Evolutionary conservation across 1,140 invertebrate species (phyloP), one percentile per base, ranked within the genome.

Genomic region (Leptoteleia sp.): DNA sequence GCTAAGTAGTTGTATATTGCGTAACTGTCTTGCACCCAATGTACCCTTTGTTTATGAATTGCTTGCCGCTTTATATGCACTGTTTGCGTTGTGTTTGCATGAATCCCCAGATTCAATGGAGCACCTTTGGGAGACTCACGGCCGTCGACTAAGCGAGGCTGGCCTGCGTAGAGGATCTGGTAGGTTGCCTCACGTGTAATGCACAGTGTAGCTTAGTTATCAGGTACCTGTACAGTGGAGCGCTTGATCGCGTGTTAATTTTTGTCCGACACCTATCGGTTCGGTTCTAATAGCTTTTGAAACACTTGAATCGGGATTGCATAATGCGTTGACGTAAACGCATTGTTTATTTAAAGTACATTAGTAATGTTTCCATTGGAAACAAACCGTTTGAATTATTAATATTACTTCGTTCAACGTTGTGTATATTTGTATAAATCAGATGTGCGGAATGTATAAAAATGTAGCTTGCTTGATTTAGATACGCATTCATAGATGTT

Each of bases 81-180:
- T 83, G 83, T 87, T 82, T 84, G 83, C 82, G 25, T 89, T 85
- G 83, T 85, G 72, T 82, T 71, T 90, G 89, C 91, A 93, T 92
- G 92, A 81, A 90, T 88, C 84, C 89, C 88, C 91, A 87, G 92
- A 91, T 55, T 92, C 92, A 70, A 93, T 93, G 92, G 93, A 94
- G 86, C 91, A 91, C 77, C 90, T 93, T 50, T 93, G 92, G 92
- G 93, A 93, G 85, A 91, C 90, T 84, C 91, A 93, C 73, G 91
- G 91, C 50, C 91, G 92, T 76, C 91, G 92, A 82, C 90, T 93
- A 81, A 93, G 92, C 88, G 93, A 94, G 87, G 92, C 93, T 76
- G 93, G 92, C 78, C 89, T 93, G 45, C 91, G 92, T 81, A 90
- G 93, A 86, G 92, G 92, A 81, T 93, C 93, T 92, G 93, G 93